phyloP scores from a whole-genome alignment of 2,888 invertebrate genomes.

The Thereva unica region DNA sequence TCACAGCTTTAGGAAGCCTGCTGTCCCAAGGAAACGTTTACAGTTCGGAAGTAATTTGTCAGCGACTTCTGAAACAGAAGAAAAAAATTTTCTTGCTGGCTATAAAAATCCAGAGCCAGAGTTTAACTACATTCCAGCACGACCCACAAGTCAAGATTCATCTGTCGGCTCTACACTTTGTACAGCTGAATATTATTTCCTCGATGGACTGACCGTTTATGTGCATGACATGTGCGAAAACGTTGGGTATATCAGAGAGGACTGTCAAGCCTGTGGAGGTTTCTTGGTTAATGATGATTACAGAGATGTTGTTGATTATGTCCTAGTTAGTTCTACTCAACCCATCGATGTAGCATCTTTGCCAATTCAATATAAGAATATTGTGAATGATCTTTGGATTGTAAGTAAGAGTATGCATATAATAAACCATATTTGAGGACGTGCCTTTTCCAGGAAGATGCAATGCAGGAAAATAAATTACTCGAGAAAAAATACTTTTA shows the following conservation, averaged over 20 bases:
- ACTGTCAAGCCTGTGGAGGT: slow-evolving; percentile 55
- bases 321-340: slow-evolving; percentile 64
- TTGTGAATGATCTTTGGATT: slow-evolving; percentile 55
- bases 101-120: not conserved
- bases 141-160: not conserved
- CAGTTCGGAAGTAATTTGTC: not conserved
- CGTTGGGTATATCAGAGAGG: slow-evolving; percentile 44
- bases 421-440: not conserved
- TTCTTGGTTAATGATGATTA: slow-evolving; percentile 59
- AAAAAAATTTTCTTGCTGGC: slow-evolving; percentile 3
- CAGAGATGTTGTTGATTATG: slow-evolving; percentile 66
- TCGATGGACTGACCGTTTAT: slow-evolving; percentile 51
- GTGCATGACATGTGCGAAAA: slow-evolving; percentile 61
- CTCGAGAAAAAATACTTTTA: slow-evolving; percentile 74
- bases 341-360: slow-evolving; percentile 46
- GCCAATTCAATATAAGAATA: slow-evolving; percentile 50
- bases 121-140: not conserved
- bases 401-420: slow-evolving; percentile 44
- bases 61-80: not conserved
- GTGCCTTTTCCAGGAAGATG: slow-evolving; percentile 49
- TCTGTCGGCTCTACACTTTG: slow-evolving; percentile 34
- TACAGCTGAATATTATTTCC: slow-evolving; percentile 53
- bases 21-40: slow-evolving; percentile 45
- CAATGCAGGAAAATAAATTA: slow-evolving; percentile 62
- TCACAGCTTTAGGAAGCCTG: slow-evolving; percentile 55